These are phyloP conservation scores for Tinea trinotella DNA, from an alignment of 2,888 invertebrate genomes.

Conservation along the genomic window DNA sequence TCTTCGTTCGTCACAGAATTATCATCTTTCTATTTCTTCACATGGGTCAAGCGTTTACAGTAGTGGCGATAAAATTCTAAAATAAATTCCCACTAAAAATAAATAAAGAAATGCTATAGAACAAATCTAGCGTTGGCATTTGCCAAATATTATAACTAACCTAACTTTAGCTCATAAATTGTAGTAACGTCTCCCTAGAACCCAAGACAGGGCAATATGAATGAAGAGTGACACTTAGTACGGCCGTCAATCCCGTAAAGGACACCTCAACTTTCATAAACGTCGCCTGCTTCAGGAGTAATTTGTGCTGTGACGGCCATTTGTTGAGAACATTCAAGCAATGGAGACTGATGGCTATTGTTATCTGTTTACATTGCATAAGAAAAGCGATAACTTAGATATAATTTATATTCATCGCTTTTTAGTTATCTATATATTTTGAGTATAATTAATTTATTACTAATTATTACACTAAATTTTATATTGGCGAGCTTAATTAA, in stretches of 20 bases:
- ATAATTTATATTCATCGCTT: neutral
- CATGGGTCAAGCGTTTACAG: too few species aligned
- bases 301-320: slow-evolving; percentile 10
- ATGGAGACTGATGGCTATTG: neutral
- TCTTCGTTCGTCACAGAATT: too few species aligned
- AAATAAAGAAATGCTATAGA: too few species aligned
- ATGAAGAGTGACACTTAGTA: neutral
- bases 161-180: neutral
- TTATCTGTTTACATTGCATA: neutral
- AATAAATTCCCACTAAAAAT: too few species aligned
- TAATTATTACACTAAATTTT: too few species aligned
- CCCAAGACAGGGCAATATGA: neutral
- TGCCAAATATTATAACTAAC: too few species aligned
- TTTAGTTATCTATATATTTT: neutral
- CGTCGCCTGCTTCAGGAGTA: slow-evolving; percentile 3
- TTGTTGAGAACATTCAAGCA: neutral
- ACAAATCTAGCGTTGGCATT: too few species aligned
- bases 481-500: too few species aligned
- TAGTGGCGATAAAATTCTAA: too few species aligned
- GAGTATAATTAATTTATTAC: too few species aligned
- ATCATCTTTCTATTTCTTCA: too few species aligned
- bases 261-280: slow-evolving; percentile 16
- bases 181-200: neutral
- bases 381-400: neutral
- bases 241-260: slow-evolving; percentile 7